phyloP scores from a whole-genome alignment of 2,113 vertebrate species.

The Pollimyrus isidori region DNA sequence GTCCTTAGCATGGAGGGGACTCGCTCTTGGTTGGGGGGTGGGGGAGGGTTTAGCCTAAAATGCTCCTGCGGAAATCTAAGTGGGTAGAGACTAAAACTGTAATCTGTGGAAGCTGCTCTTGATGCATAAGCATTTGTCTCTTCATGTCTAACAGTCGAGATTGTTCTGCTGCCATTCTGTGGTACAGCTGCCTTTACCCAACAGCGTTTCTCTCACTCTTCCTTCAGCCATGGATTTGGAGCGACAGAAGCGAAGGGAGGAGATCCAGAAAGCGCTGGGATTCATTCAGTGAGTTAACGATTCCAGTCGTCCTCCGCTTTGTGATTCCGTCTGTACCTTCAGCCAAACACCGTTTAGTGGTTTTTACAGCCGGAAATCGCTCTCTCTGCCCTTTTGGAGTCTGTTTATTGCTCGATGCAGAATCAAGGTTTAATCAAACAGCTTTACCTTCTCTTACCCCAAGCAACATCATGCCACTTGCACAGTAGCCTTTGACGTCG shows the following conservation, averaged over 20 bases:
- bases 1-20: not conserved
- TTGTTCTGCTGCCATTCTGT: not conserved
- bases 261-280: slow-evolving; percentile 92
- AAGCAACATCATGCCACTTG: not conserved
- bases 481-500: not conserved
- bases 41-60: not conserved
- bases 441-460: not conserved
- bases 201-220: not conserved
- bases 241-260: slow-evolving; percentile 85
- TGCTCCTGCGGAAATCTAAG: not conserved
- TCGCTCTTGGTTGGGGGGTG: not conserved
- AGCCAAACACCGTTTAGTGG: not conserved
- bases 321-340: not conserved
- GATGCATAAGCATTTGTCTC: not conserved
- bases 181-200: not conserved
- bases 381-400: not conserved
- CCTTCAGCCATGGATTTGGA: slow-evolving; percentile 70
- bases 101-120: not conserved
- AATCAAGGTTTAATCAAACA: not conserved
- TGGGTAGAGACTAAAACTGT: not conserved
- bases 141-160: not conserved
- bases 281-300: slow-evolving; percentile 86
- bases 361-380: not conserved
- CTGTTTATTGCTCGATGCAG: not conserved
- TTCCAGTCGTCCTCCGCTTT: not conserved